Conservation (phyloP, 2,113 vertebrate genomes). For the Seriola quinqueradiata region DNA sequence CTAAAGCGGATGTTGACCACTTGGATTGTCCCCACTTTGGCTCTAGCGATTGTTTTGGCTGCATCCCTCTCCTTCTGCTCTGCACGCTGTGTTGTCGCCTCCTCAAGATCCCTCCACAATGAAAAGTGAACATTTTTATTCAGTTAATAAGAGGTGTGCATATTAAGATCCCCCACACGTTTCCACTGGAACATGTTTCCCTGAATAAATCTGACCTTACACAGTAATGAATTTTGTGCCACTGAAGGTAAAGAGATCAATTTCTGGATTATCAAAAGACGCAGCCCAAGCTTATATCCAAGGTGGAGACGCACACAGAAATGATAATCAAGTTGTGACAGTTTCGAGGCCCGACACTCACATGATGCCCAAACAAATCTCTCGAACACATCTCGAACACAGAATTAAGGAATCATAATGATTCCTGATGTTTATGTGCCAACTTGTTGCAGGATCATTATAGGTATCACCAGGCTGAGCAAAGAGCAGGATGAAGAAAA, state of each 20-base stretch:
- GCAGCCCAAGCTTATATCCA: background rate
- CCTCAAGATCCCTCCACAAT: constrained; percentile 28
- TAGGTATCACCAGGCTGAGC: constrained; percentile 8
- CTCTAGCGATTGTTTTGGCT: constrained; percentile 39
- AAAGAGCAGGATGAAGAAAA: constrained; percentile 12
- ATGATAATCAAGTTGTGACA: background rate
- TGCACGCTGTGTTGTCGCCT: background rate
- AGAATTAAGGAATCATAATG: constrained; percentile 30
- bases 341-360: background rate
- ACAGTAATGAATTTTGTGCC: background rate
- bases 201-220: background rate
- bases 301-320: background rate
- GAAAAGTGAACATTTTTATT: constrained; percentile 20
- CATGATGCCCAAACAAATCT: constrained; percentile 16
- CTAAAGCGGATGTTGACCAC: constrained; percentile 56
- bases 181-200: background rate
- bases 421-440: constrained; percentile 30
- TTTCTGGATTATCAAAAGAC: background rate
- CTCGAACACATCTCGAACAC: constrained; percentile 4
- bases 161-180: background rate
- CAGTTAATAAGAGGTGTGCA: background rate
- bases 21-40: constrained; percentile 58
- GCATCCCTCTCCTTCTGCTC: constrained; percentile 47
- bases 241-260: background rate
- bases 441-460: constrained; percentile 29